A percentile compares a stretch with the other conserved stretches of the same genome.
Conservation (phyloP, 2,888 invertebrate genomes). For the Cephus pygmeus region DNA sequence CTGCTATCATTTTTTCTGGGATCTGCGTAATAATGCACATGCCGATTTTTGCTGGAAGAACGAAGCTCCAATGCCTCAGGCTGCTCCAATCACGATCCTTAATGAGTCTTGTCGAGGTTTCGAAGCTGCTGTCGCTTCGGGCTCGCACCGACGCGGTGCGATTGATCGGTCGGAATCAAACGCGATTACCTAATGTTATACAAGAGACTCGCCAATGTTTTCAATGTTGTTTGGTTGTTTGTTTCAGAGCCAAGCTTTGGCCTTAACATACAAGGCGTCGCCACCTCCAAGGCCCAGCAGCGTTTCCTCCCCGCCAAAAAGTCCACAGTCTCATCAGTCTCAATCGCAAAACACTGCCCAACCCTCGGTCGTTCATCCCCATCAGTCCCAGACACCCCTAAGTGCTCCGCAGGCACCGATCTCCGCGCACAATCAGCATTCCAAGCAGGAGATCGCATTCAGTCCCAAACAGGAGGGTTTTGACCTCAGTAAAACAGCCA, state of each 20-base stretch:
- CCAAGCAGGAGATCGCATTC: conserved; percentile 57
- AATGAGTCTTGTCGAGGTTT: neutral
- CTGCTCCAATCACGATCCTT: neutral
- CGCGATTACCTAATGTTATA: neutral
- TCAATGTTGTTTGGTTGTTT: conserved; percentile 15
- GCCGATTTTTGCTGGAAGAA: neutral
- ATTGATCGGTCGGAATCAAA: neutral
- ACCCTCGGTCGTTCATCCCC: conserved; percentile 32
- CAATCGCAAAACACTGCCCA: conserved; percentile 21
- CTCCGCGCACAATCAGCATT: conserved; percentile 54
- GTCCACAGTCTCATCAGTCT: conserved; percentile 56
- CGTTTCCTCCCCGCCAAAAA: conserved; percentile 60
- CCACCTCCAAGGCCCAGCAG: conserved; percentile 65
- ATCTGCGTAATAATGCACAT: neutral
- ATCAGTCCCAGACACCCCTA: conserved; percentile 64
- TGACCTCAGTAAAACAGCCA: conserved; percentile 72
- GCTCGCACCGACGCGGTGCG: neutral
- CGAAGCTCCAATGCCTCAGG: neutral
- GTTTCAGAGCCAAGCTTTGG: conserved; percentile 75
- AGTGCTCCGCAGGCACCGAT: conserved; percentile 68
- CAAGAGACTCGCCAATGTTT: neutral
- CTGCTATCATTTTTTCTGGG: neutral
- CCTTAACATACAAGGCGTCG: conserved; percentile 72
- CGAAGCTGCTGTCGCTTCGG: neutral
- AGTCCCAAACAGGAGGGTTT: conserved; percentile 75